phyloP scores from a whole-genome alignment of 1,140 invertebrate genomes.

The Philaenus spumarius region DNA sequence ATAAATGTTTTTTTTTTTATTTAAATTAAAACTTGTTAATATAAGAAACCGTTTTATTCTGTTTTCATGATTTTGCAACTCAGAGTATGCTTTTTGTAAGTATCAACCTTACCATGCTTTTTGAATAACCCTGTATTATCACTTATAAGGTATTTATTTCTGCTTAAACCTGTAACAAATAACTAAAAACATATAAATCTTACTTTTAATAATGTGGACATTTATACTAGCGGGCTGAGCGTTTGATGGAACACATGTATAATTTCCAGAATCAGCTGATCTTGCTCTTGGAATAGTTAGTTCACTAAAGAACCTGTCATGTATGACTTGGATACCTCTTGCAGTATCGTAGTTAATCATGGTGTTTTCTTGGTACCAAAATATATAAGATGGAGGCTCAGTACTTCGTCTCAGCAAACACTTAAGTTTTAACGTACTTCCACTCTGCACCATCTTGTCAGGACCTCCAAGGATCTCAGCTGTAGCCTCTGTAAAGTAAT shows the following conservation, averaged over 20 bases:
- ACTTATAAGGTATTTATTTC: no score
- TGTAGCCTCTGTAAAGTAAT: constrained; percentile 77
- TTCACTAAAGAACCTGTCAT: constrained; percentile 50
- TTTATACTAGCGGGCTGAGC: constrained; percentile 73
- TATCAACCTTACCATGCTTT: no score
- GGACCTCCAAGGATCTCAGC: constrained; percentile 76
- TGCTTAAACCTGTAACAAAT: no score
- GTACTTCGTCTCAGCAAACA: constrained; percentile 75
- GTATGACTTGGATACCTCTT: constrained; percentile 73
- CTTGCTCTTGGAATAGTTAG: constrained; percentile 59
- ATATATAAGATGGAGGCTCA: constrained; percentile 72
- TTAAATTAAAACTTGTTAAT: no score
- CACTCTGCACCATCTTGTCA: constrained; percentile 80
- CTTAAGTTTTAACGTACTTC: constrained; percentile 70
- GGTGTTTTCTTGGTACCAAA: constrained; percentile 84
- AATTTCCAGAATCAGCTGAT: constrained; percentile 74
- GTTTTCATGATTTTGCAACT: no score
- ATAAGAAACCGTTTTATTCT: no score
- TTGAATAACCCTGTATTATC: no score
- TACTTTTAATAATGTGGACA: constrained; percentile 78
- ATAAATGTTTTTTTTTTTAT: no score
- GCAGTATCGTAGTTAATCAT: constrained; percentile 86
- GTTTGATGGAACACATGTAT: constrained; percentile 80
- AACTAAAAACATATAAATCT: constrained; percentile 5
- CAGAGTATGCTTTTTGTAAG: no score